Percentiles rank a stretch among this genome's conserved stretches.
Conservation (phyloP, 2,888 invertebrate genomes). For the Drosophila testacea region DNA sequence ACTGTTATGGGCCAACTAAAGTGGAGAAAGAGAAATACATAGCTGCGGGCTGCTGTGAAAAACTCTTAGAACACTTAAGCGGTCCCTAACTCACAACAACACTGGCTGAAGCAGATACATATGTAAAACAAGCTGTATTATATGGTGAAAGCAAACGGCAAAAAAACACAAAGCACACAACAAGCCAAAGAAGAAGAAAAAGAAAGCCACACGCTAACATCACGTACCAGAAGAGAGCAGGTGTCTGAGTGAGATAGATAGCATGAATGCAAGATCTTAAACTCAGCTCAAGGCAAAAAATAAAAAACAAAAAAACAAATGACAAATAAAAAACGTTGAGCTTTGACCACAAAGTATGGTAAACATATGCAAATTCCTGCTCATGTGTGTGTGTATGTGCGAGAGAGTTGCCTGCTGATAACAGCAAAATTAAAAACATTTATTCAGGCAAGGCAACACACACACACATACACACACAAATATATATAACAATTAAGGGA, state of each 20-base stretch:
- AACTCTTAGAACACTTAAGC: slow-evolving; percentile 16
- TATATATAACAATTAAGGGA: slow-evolving; percentile 5
- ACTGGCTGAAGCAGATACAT: not conserved
- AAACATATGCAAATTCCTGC: slow-evolving; percentile 13
- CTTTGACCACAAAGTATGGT: slow-evolving; percentile 25
- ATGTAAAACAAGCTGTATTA: slow-evolving; percentile 37
- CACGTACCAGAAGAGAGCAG: slow-evolving; percentile 25
- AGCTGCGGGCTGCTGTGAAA: slow-evolving; percentile 9
- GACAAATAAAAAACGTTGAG: slow-evolving; percentile 16
- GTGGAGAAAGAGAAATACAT: not conserved
- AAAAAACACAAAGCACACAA: slow-evolving; percentile 23
- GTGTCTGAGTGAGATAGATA: slow-evolving; percentile 3
- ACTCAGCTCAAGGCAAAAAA: slow-evolving; percentile 2
- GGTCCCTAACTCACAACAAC: slow-evolving; percentile 15
- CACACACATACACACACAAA: not conserved
- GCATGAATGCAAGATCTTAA: slow-evolving; percentile 14
- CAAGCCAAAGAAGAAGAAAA: slow-evolving; percentile 27
- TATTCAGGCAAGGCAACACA: slow-evolving; percentile 10
- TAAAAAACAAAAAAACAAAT: slow-evolving; percentile 11
- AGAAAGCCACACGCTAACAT: slow-evolving; percentile 46
- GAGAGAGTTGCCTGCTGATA: slow-evolving; percentile 12
- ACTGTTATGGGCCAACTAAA: slow-evolving; percentile 3
- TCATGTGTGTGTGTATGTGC: not conserved
- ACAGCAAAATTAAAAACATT: slow-evolving; percentile 5
- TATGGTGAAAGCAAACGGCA: slow-evolving; percentile 54